These are phyloP conservation scores for Cuculus canorus DNA, from an alignment of 2,797 vertebrate species.

Conservation along the genomic window DNA sequence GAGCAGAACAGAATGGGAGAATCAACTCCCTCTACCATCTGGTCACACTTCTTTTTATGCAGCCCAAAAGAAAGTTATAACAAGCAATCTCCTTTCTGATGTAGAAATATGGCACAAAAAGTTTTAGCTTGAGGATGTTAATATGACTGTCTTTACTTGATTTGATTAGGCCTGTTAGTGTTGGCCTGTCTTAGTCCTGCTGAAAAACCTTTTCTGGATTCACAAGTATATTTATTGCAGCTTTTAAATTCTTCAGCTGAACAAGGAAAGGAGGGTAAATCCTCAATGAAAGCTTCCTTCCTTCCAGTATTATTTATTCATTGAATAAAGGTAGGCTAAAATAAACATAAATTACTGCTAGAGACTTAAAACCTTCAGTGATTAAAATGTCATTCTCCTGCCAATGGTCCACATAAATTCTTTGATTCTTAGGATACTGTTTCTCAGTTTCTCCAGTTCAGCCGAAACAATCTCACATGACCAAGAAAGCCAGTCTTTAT, in stretches of 20 bases:
- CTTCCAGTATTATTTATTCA: conserved; percentile 1
- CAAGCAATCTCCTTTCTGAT: not conserved
- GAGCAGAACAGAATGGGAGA: too few relatives aligned
- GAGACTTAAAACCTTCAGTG: not conserved
- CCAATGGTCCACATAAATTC: not conserved
- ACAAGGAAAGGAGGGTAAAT: not conserved
- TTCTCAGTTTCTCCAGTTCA: not conserved
- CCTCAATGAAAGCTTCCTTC: conserved; percentile 47
- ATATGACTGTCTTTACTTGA: not conserved
- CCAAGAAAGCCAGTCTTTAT: not conserved
- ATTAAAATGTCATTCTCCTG: not conserved
- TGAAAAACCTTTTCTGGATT: conserved; percentile 6
- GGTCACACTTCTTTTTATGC: too few relatives aligned
- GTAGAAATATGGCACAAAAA: not conserved
- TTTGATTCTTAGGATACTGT: not conserved
- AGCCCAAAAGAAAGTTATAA: not conserved
- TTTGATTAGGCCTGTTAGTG: not conserved
- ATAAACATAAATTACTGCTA: not conserved
- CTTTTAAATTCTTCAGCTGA: conserved; percentile 20
- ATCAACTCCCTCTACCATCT: too few relatives aligned
- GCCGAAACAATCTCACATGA: not conserved
- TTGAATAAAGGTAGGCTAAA: conserved; percentile 45
- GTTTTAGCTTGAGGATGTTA: not conserved
- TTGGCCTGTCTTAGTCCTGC: not conserved
- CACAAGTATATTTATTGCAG: conserved; percentile 4